phyloP scores from a whole-genome alignment of 2,888 invertebrate species.

The Hermaeophaga mercurialis region DNA sequence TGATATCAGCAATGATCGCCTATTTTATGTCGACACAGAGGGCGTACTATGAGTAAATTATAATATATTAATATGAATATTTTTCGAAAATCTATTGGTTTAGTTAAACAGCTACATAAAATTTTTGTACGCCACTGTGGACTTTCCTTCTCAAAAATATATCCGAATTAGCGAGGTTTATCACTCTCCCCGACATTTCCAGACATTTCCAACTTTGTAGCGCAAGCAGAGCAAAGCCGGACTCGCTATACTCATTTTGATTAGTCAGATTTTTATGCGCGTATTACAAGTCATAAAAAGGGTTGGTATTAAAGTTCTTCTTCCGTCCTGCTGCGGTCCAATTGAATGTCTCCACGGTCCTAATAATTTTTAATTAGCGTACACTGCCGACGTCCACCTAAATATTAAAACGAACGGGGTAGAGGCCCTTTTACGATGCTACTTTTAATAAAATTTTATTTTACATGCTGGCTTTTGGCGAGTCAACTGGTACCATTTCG shows the following conservation, averaged over 20 bases:
- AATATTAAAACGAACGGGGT: conserved; percentile 30
- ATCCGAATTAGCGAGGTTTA: conserved; percentile 44
- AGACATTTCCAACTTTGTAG: conserved; percentile 29
- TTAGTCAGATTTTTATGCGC: conserved; percentile 46
- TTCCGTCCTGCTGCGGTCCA: conserved; percentile 27
- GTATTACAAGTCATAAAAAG: conserved; percentile 37
- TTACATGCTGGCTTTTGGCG: conserved; percentile 14
- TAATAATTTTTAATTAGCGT: conserved; percentile 41
- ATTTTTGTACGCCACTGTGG: neutral
- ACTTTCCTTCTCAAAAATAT: conserved; percentile 42
- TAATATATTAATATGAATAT: too few species aligned
- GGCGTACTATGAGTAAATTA: too few species aligned
- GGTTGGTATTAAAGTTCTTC: conserved; percentile 32
- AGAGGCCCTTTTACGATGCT: conserved; percentile 32
- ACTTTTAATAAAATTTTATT: conserved; percentile 36
- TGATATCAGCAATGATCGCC: too few species aligned
- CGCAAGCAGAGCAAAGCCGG: conserved; percentile 18
- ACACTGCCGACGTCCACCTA: conserved; percentile 27
- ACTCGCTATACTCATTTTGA: conserved; percentile 39
- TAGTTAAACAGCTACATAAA: too few species aligned
- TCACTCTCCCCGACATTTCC: conserved; percentile 28
- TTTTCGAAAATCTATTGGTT: too few species aligned
- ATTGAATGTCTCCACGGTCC: conserved; percentile 34
- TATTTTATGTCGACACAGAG: too few species aligned
- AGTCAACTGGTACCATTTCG: neutral